Conservation (phyloP, 1,140 invertebrate genomes). For the Apis florea region DNA sequence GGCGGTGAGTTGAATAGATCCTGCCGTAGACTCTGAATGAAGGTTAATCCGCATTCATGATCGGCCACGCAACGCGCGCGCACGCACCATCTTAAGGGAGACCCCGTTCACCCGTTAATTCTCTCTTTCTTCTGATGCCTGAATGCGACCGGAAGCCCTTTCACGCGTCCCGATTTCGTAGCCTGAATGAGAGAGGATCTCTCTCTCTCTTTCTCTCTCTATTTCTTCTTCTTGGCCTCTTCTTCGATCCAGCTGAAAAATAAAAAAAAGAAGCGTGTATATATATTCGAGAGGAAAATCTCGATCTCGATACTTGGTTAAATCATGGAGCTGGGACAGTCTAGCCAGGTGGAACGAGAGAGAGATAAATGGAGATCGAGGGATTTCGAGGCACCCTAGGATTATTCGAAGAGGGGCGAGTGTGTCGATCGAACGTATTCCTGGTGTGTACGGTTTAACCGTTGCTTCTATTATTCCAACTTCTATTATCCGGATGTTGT, state of each 20-base stretch:
- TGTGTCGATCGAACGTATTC: conserved; percentile 6
- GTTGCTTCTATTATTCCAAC: conserved; percentile 21
- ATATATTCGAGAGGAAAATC: too few relatives aligned
- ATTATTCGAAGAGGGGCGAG: conserved; percentile 18
- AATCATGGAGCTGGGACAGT: too few relatives aligned
- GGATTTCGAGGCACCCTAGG: conserved; percentile 16
- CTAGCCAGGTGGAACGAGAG: not conserved
- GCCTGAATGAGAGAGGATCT: conserved; percentile 57
- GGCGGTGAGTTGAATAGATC: conserved; percentile 49
- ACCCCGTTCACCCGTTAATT: conserved; percentile 70
- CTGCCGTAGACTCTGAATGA: conserved; percentile 62
- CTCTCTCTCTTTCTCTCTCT: not conserved
- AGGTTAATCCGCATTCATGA: conserved; percentile 75
- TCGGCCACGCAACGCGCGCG: conserved; percentile 52
- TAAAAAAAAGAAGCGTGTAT: too few relatives aligned
- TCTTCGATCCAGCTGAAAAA: not conserved
- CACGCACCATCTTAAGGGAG: conserved; percentile 45
- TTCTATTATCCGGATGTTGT: conserved; percentile 16
- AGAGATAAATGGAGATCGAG: not conserved
- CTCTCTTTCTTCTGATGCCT: conserved; percentile 71
- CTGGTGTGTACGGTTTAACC: not conserved
- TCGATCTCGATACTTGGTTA: too few relatives aligned
- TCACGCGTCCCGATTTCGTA: conserved; percentile 72
- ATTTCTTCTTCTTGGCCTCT: not conserved
- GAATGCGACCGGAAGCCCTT: conserved; percentile 75